Percentiles rank a stretch among this genome's conserved stretches.
Evolutionary conservation across 2,797 vertebrate genomes (phyloP).

Genomic region (Rhinatrema bivittatum): DNA sequence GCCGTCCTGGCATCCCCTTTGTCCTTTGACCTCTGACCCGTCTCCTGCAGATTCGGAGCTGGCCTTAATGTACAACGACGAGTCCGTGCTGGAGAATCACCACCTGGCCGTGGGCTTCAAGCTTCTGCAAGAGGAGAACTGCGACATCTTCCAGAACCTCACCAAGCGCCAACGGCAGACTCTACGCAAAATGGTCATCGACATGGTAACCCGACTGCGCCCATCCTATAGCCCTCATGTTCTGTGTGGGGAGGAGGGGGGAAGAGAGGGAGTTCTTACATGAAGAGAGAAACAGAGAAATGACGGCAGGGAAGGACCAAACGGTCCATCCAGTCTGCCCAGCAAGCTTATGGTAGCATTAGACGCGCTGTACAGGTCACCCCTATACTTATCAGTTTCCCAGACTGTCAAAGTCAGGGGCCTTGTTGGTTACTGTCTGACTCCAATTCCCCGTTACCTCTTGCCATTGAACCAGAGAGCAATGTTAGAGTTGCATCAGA

Average conservation of each 20-base stretch:
- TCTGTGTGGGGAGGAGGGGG: not conserved
- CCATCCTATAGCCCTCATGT: not conserved
- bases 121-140: slow-evolving; percentile 88
- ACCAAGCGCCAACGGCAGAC: slow-evolving; percentile 82
- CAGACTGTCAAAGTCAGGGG: too few relatives aligned
- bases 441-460: too few relatives aligned
- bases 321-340: too few relatives aligned
- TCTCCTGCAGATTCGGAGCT: slow-evolving; percentile 78
- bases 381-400: too few relatives aligned
- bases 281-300: too few relatives aligned
- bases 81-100: slow-evolving; percentile 91
- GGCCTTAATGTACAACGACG: slow-evolving; percentile 91
- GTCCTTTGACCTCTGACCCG: not conserved
- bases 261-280: too few relatives aligned
- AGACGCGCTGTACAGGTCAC: too few relatives aligned
- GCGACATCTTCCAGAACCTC: slow-evolving; percentile 91
- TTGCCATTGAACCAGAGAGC: too few relatives aligned
- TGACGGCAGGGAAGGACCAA: too few relatives aligned
- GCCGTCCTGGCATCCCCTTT: not conserved
- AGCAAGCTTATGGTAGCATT: too few relatives aligned
- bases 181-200: slow-evolving; percentile 88
- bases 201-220: slow-evolving; percentile 69
- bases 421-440: too few relatives aligned
- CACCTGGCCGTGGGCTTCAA: slow-evolving; percentile 92
- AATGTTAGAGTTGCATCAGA: too few relatives aligned